Base-by-base conservation (phyloP, 2,113 vertebrate species). In the Callithrix jacchus region DNA sequence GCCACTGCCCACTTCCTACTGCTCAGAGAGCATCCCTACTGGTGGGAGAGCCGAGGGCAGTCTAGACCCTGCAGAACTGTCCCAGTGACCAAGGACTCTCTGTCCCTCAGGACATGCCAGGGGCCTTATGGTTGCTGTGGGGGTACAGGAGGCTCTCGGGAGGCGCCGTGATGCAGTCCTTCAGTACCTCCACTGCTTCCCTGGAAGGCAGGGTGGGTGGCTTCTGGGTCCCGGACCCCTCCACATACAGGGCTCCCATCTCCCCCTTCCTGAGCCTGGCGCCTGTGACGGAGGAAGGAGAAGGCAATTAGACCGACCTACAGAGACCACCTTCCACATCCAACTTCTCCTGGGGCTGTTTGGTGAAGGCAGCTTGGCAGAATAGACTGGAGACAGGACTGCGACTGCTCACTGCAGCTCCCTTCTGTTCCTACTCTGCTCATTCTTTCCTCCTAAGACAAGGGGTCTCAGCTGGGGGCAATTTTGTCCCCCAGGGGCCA, bases 231-330 rank as follows among this genome's bases (percentile, higher is more conserved):
- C 25, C 30, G 0, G 94, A 32, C 56, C 66, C 45, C 49, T 95
- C 81, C 35, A 16, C 2, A 32, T 2, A 12, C 32, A 81, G 71
- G 0, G 25, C 0, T 20, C 56, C 56, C 58, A 27, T n/a, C 32
- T 35, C 89, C 85, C 93, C 49, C 94, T 89, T 97, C 71, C 88
- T 70, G 88, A 87, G 64, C 45, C 40, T 93, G 0, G n/a, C 16
- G 37, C 83, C 97, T 93, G 7, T 54, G 76, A 11, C 17, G 58
- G 71, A 85, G 17, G 25, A 82, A 76, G 70, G 71, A 94, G 45
- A 77, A 49, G 27, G 21, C 35, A 35, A 30, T 61, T 12, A 94
- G 42, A 49, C 13, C 0, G 6, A 68, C 21, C 9, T 20, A 37
- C 8, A 64, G 16, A 0, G 12, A 86, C 27, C 6, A 7, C 49